Conservation (phyloP, 2,113 vertebrate genomes). For the Gambusia holbrooki region DNA sequence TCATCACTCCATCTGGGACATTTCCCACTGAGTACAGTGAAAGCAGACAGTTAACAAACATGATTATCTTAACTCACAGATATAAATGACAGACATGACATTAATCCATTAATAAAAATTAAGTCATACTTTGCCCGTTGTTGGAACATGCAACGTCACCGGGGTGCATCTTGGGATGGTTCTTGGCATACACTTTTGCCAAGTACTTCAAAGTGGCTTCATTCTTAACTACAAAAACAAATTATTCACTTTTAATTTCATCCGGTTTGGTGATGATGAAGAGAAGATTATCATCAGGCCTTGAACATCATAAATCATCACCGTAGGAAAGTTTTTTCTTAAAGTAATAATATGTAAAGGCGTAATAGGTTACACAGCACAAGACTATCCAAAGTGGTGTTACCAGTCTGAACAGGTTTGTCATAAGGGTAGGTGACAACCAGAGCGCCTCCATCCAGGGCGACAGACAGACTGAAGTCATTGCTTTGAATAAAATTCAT, state of each 20-base stretch:
- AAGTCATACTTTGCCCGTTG: slow-evolving; percentile 87
- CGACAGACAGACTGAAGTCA: slow-evolving; percentile 90
- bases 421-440: slow-evolving; percentile 94
- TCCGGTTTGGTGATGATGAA: not conserved
- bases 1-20: slow-evolving; percentile 86
- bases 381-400: not conserved
- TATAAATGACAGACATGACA: not conserved
- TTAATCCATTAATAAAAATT: not conserved
- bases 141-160: slow-evolving; percentile 89
- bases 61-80: not conserved
- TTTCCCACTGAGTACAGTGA: slow-evolving; percentile 52
- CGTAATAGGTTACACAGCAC: not conserved
- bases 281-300: not conserved
- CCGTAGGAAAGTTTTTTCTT: not conserved
- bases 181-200: slow-evolving; percentile 91
- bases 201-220: slow-evolving; percentile 92
- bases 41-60: not conserved
- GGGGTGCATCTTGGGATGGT: slow-evolving; percentile 92
- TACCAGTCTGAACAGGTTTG: slow-evolving; percentile 92
- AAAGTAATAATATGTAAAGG: not conserved
- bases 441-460: slow-evolving; percentile 92
- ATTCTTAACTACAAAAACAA: slow-evolving; percentile 85
- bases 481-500: slow-evolving; percentile 89
- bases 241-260: not conserved
- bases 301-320: too few species aligned